phyloP scores from a whole-genome alignment of 2,888 invertebrate species.

The Seladonia tumulorum region DNA sequence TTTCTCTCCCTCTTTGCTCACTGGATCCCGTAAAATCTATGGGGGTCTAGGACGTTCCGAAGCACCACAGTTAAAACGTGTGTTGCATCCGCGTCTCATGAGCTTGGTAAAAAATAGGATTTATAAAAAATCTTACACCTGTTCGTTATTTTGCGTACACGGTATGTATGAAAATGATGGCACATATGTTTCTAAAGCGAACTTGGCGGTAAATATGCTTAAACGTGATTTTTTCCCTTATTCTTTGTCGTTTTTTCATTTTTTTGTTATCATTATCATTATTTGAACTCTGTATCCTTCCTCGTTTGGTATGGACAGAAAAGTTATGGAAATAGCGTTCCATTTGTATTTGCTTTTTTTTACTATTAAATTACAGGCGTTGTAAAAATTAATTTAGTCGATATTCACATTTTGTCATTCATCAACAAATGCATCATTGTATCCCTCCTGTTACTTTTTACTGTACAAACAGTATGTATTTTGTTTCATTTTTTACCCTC shows the following conservation, averaged over 20 bases:
- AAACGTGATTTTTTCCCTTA: constrained; percentile 49
- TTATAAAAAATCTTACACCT: constrained; percentile 76
- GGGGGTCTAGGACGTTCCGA: constrained; percentile 54
- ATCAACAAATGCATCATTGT: constrained; percentile 58
- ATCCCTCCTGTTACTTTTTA: constrained; percentile 41
- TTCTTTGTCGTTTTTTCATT: constrained; percentile 24
- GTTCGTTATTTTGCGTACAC: constrained; percentile 65
- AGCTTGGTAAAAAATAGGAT: constrained; percentile 75
- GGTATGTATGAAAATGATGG: constrained; percentile 77
- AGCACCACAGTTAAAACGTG: constrained; percentile 60
- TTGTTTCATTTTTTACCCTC: neutral
- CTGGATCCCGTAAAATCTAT: constrained; percentile 55
- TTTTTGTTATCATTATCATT: constrained; percentile 16
- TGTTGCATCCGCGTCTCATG: constrained; percentile 43
- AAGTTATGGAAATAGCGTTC: constrained; percentile 46
- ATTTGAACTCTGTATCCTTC: constrained; percentile 66
- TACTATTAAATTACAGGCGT: constrained; percentile 40
- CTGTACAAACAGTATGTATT: constrained; percentile 17
- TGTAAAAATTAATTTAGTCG: constrained; percentile 50
- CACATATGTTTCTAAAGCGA: constrained; percentile 75
- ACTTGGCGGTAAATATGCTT: constrained; percentile 66
- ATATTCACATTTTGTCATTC: constrained; percentile 47
- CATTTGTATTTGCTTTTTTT: constrained; percentile 33
- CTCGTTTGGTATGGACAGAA: constrained; percentile 49
- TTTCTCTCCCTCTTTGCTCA: neutral